These are phyloP conservation scores for Megalurothrips usitatus DNA, from an alignment of 2,888 invertebrate genomes.

Conservation along the genomic window DNA sequence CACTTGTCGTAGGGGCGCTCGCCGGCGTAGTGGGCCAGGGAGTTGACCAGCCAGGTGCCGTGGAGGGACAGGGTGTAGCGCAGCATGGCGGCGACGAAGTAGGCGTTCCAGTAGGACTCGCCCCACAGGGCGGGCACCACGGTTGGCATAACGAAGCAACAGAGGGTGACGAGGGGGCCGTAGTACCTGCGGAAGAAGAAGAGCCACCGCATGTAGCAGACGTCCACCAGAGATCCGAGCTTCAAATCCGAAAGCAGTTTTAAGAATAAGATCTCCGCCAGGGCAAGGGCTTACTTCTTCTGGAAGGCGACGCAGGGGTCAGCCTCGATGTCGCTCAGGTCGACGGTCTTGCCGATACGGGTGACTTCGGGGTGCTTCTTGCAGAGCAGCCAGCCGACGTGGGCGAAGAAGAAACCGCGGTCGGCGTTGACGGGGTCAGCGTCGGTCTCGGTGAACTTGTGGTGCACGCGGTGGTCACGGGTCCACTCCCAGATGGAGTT, in stretches of 20 bases:
- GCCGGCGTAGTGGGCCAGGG: conserved; percentile 55
- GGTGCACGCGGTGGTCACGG: conserved; percentile 84
- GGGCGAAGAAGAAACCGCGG: conserved; percentile 91
- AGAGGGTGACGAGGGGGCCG: conserved; percentile 49
- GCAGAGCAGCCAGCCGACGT: conserved; percentile 89
- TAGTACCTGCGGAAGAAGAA: conserved; percentile 49
- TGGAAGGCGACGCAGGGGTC: conserved; percentile 83
- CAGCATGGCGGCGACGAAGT: conserved; percentile 44
- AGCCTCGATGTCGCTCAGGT: conserved; percentile 71
- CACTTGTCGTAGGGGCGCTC: conserved; percentile 48
- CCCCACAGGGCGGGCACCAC: conserved; percentile 56
- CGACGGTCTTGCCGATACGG: conserved; percentile 76
- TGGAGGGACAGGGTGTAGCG: conserved; percentile 56
- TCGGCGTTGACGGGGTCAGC: conserved; percentile 88
- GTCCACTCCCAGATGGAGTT: conserved; percentile 52
- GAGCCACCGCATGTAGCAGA: not conserved
- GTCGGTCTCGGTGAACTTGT: conserved; percentile 90
- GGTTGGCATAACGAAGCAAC: conserved; percentile 55
- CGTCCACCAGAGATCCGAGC: no score
- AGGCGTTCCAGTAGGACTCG: conserved; percentile 48
- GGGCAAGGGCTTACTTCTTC: conserved; percentile 66
- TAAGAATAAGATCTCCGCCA: no score
- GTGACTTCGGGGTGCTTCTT: conserved; percentile 86
- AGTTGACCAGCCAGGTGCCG: conserved; percentile 60
- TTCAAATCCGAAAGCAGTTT: no score